Conservation (phyloP, 2,797 vertebrate genomes). For the Orestias chungarensis region DNA sequence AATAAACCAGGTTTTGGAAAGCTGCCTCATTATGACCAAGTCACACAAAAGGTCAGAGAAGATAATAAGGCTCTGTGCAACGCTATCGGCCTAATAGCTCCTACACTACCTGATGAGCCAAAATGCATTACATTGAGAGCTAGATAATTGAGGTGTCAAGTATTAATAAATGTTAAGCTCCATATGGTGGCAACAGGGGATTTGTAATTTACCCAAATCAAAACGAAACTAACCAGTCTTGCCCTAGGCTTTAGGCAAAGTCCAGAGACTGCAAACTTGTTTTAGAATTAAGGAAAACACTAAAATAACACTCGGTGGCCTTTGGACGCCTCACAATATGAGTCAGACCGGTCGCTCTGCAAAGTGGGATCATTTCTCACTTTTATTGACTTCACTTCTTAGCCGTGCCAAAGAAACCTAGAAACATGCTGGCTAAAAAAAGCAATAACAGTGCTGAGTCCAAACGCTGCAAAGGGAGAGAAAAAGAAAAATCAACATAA, state of each 20-base stretch:
- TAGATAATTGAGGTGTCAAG: not conserved
- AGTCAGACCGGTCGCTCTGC: conserved; percentile 8
- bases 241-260: not conserved
- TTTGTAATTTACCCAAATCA: conserved; percentile 4
- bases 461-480: conserved; percentile 3
- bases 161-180: not conserved
- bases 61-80: conserved; percentile 18
- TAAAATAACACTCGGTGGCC: not conserved
- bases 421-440: conserved; percentile 16
- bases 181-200: not conserved
- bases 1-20: conserved; percentile 14
- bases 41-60: conserved; percentile 15
- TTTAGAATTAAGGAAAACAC: not conserved
- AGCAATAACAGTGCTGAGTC: conserved; percentile 19
- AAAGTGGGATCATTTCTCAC: not conserved
- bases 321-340: not conserved
- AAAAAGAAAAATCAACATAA: conserved; percentile 6
- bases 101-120: conserved; percentile 2
- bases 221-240: not conserved
- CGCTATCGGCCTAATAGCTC: conserved; percentile 4
- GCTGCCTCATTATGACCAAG: not conserved
- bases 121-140: not conserved
- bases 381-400: conserved; percentile 1
- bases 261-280: not conserved
- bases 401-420: conserved; percentile 1